phyloP scores from a whole-genome alignment of 2,113 vertebrate genomes.

The Equus przewalskii region DNA sequence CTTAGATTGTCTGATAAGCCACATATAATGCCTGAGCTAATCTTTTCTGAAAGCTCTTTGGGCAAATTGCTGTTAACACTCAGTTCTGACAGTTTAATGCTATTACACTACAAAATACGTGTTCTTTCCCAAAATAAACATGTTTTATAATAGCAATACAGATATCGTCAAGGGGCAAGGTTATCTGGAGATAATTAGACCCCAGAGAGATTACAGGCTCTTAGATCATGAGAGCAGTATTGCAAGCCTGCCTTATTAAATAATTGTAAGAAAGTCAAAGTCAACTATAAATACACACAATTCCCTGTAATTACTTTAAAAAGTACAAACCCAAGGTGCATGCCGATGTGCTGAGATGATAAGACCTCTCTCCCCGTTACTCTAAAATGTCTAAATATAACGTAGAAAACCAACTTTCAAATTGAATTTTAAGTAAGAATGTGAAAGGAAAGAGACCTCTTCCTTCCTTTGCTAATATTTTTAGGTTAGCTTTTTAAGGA shows the following conservation, averaged over 20 bases:
- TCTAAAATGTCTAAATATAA: constrained; percentile 71
- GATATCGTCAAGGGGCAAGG: constrained; percentile 81
- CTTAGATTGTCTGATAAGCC: constrained; percentile 72
- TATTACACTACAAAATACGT: constrained; percentile 81
- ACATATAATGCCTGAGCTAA: constrained; percentile 66
- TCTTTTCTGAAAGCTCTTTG: constrained; percentile 76
- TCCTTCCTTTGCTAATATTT: constrained; percentile 57
- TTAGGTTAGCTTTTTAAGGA: constrained; percentile 59
- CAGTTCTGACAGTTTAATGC: constrained; percentile 81
- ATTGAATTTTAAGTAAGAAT: constrained; percentile 75
- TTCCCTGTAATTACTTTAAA: constrained; percentile 78
- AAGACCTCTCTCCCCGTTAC: constrained; percentile 55
- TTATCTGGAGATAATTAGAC: constrained; percentile 83
- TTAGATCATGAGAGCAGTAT: constrained; percentile 74
- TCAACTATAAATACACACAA: constrained; percentile 79
- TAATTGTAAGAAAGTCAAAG: constrained; percentile 79
- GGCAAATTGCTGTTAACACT: constrained; percentile 79
- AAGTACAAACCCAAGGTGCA: constrained; percentile 71
- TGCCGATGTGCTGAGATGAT: constrained; percentile 67
- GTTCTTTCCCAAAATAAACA: constrained; percentile 80
- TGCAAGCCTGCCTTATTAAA: constrained; percentile 78
- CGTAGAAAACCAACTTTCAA: constrained; percentile 69
- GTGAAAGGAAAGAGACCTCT: constrained; percentile 47
- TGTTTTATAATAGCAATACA: constrained; percentile 83
- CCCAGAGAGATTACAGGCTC: constrained; percentile 79